A percentile compares a stretch with the other conserved stretches of the same genome.
Conservation (phyloP, 2,797 vertebrate genomes). For the Lacerta bilineata region DNA sequence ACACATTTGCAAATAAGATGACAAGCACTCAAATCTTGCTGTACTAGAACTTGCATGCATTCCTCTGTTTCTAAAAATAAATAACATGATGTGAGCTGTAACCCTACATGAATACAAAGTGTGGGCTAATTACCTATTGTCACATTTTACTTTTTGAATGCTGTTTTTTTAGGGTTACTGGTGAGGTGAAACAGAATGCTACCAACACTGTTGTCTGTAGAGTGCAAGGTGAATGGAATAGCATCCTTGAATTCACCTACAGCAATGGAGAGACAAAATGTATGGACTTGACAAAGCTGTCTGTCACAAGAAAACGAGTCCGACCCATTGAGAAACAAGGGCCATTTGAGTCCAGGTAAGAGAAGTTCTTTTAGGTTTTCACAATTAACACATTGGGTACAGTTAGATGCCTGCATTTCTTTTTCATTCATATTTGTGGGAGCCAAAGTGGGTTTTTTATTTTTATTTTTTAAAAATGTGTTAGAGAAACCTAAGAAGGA, state of each 20-base stretch:
- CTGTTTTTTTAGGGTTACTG: constrained; percentile 86
- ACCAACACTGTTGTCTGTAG: constrained; percentile 92
- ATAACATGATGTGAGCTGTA: neutral
- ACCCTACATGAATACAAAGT: neutral
- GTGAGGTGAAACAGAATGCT: constrained; percentile 95
- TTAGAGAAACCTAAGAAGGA: neutral
- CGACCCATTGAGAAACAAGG: constrained; percentile 92
- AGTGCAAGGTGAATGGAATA: constrained; percentile 98
- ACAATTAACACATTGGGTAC: neutral
- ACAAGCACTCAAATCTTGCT: neutral
- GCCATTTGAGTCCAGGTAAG: constrained; percentile 93
- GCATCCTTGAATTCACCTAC: constrained; percentile 91
- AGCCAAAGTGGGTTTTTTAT: neutral
- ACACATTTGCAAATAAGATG: neutral
- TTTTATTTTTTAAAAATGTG: neutral
- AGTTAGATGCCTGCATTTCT: neutral
- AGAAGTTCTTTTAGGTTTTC: neutral
- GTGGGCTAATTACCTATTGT: neutral
- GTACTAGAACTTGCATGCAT: neutral
- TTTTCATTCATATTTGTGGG: neutral
- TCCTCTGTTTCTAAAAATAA: neutral
- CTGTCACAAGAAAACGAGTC: constrained; percentile 90
- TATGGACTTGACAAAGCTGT: constrained; percentile 91
- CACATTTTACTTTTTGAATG: neutral
- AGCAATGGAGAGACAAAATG: constrained; percentile 88